Base-by-base conservation (phyloP, 2,888 invertebrate genomes). In the Suillia variegata region DNA sequence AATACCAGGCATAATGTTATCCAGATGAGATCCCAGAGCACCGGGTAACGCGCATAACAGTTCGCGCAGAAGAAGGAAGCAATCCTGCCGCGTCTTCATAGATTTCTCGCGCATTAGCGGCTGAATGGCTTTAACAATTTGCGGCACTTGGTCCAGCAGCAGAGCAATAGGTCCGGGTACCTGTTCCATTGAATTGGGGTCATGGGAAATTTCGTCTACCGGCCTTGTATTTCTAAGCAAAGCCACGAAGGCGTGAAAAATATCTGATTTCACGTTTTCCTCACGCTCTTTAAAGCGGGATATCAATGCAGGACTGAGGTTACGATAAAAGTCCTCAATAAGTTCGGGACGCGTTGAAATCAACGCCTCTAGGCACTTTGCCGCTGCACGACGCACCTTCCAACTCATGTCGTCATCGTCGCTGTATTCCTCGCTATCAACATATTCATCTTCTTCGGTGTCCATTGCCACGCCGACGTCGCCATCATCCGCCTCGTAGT, bases 401-500 rank as follows among this genome's bases (percentile, higher is more conserved):
- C 99, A 99, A 62, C 96, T 96, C 93, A 99, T 96, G 79, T 99
- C 99, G 79, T 99, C 99, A 81, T 99, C 99, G 81, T 99, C 99
- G 50, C 97, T 97, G 80, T 98, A 99, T 75, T 98, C 98, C 75
- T 96, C 95, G 68, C 95, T 94, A 22, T 92, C 93, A 49, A 90
- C 92, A 53, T 88, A 89, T 62, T 89, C 89, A 24, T 88, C 89
- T 62, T 89, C 89, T 69, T 91, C 90, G 22, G 89, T 90, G 65
- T 86, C 87, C 82, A 90, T 90, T 26, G 89, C 89, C 67, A 88
- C 88, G 34, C 90, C 89, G 0, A 85, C 86, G 22, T 88, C 87
- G 48, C 85, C 86, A 67, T 91, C 94, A 69, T 92, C 93, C 64
- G 93, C 95, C 79, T 97, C 98, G 75, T 99, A 99, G 83, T 98